Evolutionary conservation across 2,888 invertebrate species (phyloP), one percentile per base, ranked within the genome.

Genomic region (Mystacides longicornis): DNA sequence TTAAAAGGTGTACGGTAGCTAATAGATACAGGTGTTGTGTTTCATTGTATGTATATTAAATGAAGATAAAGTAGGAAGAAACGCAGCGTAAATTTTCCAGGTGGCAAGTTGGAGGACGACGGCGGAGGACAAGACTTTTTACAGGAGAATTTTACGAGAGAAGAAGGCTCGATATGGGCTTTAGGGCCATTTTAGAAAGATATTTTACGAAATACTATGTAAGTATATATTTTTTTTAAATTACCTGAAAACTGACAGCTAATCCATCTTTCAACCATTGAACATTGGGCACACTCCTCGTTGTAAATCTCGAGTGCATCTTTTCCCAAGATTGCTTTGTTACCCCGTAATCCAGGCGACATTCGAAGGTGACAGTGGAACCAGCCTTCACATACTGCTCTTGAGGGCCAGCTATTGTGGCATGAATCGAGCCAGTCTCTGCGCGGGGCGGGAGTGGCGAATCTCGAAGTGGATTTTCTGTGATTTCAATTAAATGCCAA

Each of bases 251-350:
- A 67, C 75, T 74, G 64, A 81, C 71, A 66, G 78, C 76, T 64
- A 74, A 73, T 63, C 75, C 77, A 64, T 78, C 76, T 65, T 77
- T 76, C 60, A 80, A 69, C 81, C 81, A 81, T 66, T 77, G 75
- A 59, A 80, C 77, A 54, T 56, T 50, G 11, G 61, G 61, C 2
- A 59, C 51, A 63, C 62, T 49, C 65, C 62, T 55, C 58, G 63
- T 51, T 58, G 59, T 49, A 47, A 59, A 60, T 51, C 55, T 56
- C 23, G 63, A 62, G 62, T 61, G 63, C 3, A 46, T 49, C 16
- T 50, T 50, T 23, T 59, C 54, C 53, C 42, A 49, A 7, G 52
- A 31, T 16, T 37, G 37, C 1, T 23, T 42, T 9, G 23, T 20
- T 54, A 56, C 63, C 56, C 58, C 61, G 62, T 51, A 71, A 61